Base-by-base conservation (phyloP, 2,113 vertebrate species). In the Lepus timidus region DNA sequence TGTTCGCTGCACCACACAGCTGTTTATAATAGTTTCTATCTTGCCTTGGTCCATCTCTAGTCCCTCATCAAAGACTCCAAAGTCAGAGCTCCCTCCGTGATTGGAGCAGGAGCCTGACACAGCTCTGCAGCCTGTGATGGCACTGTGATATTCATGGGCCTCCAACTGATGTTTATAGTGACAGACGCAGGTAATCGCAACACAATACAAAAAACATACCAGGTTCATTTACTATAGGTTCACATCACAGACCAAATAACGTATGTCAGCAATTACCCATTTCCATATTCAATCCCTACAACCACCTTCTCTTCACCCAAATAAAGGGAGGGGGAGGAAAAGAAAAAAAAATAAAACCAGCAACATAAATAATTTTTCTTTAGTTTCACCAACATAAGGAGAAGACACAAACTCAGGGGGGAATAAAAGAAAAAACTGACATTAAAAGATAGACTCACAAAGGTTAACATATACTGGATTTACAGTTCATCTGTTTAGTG, bases 361-460 rank as follows among this genome's bases (percentile, higher is more conserved):
- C 36, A 85, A 76, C 23, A 70, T 8, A 9, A 79, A 67, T 36
- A 85, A 71, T 33, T 84, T 86, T 82, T 81, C 80, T 95, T 93
- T 52, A 70, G 31, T 67, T 81, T 89, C 81, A 82, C 33, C 19
- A 94, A 62, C 16, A 16, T 65, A 90, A 88, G 49, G 17, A 33
- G 25, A 39, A 87, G 55, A 82, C 31, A 91, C 27, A 64, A 85
- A 96, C 65, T 93, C 25, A 64, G 73, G 19, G 36, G 23, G 14
- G 0, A 1, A 19, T 29, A 75, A 85, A 49, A 68, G 52, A 94
- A 76, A 58, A 79, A 96, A 97, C 95, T 55, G 49, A 36, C n/a
- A 85, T 78, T 92, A 93, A 90, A 94, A 93, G 68, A 95, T 88
- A 92, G 92, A 97, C 83, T 86, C 90, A 88, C 79, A 92, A 93